Evolutionary conservation across 2,888 invertebrate genomes (phyloP), one percentile per base, ranked within the genome.

Genomic region (Cecidostiba fungosa): DNA sequence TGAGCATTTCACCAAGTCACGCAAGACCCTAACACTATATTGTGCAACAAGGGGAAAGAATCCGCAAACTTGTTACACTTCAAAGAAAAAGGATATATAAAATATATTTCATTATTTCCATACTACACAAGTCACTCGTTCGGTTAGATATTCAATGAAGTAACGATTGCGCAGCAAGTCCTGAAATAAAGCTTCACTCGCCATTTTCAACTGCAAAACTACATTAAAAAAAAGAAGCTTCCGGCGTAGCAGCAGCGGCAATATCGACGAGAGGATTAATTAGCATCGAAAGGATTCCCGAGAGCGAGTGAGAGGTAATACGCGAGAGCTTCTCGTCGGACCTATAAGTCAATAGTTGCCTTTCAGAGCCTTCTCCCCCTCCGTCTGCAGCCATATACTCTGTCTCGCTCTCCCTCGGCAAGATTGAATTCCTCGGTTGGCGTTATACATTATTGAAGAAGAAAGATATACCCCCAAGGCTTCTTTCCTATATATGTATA

Each of bases 401-500:
- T 26, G 19, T 50, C 26, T 50, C 70, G 26, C 26, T 80, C 54
- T 50, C 23, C 16, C 74, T 32, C 36, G 77, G 70, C 73, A 82
- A 87, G 87, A 89, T 89, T 87, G 87, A 86, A 89, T 88, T 88
- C 86, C 87, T 87, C 83, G 87, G 74, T 85, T 77, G 77, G 70
- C 39, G 72, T 86, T 82, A 85, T 85, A 79, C 83, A 86, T 86
- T 84, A 86, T 84, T 83, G 50, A 80, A 76, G 83, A 50, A 59
- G 72, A 80, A 83, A 77, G 79, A 86, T 79, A 77, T 76, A 59
- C 29, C 62, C 77, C n/a, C 77, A 23, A 80, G 82, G 72, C 36
- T 70, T 73, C 62, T 54, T 14, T 47, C 43, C 23, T 26, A 26
- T 66, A 66, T 26, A 29, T 16, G 16, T 66, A 72, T 23, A 39